Conservation (phyloP, 2,888 invertebrate genomes). For the Habroteleia sp. region DNA sequence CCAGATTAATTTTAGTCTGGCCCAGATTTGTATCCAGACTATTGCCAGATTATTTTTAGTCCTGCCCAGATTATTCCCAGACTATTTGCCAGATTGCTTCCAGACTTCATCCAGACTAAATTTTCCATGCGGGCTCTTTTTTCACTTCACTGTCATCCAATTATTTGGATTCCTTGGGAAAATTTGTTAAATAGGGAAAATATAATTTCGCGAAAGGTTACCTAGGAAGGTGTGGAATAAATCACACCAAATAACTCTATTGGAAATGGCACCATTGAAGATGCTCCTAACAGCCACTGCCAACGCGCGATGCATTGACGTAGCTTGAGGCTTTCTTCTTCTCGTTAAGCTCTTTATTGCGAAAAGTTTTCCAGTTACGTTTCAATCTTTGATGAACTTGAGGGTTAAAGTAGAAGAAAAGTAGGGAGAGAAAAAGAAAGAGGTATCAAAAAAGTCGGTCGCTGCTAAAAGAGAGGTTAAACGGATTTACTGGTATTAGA, state of each 20-base stretch:
- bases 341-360: slow-evolving; percentile 43
- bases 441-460: slow-evolving; percentile 25
- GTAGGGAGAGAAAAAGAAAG: slow-evolving; percentile 20
- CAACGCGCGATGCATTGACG: slow-evolving; percentile 25
- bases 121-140: too few species aligned
- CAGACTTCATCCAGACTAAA: too few species aligned
- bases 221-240: slow-evolving; percentile 5
- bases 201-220: too few species aligned
- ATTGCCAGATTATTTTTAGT: too few species aligned
- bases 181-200: too few species aligned
- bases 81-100: too few species aligned
- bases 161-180: too few species aligned
- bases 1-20: too few species aligned
- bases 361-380: slow-evolving; percentile 64
- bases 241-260: slow-evolving; percentile 26
- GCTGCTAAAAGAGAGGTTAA: slow-evolving; percentile 67
- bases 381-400: slow-evolving; percentile 48
- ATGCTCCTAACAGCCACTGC: slow-evolving; percentile 15
- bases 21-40: too few species aligned
- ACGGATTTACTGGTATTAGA: slow-evolving; percentile 77
- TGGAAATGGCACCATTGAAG: slow-evolving; percentile 5
- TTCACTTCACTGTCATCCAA: too few species aligned
- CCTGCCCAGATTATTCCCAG: too few species aligned
- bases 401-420: slow-evolving; percentile 27
- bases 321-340: slow-evolving; percentile 1